These are phyloP conservation scores for Halocaridina rubra DNA, from an alignment of 2,888 invertebrate species.

Conservation along the genomic window DNA sequence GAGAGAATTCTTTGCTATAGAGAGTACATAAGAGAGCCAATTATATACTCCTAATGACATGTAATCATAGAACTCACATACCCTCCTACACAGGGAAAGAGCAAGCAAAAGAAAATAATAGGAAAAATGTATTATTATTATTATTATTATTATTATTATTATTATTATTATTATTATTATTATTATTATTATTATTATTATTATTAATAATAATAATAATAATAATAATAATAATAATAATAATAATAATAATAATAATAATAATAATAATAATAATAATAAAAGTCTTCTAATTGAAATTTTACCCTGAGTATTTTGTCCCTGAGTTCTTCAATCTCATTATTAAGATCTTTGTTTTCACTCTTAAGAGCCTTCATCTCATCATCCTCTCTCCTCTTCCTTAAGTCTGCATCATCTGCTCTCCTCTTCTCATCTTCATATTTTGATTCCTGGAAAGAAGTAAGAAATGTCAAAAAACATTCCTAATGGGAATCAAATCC, in stretches of 20 bases:
- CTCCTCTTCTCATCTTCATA: constrained; percentile 48
- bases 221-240: constrained; percentile 12
- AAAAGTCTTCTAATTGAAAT: neutral
- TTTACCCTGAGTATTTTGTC: constrained; percentile 37
- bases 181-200: neutral
- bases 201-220: constrained; percentile 1
- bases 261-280: constrained; percentile 41
- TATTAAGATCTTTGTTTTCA: constrained; percentile 37
- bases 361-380: constrained; percentile 24
- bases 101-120: too few relatives aligned
- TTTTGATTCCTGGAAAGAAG: constrained; percentile 38
- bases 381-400: constrained; percentile 39
- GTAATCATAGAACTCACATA: too few relatives aligned
- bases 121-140: neutral
- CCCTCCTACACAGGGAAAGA: too few relatives aligned
- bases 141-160: neutral
- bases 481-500: too few relatives aligned
- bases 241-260: neutral
- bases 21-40: too few relatives aligned
- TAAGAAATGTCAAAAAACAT: neutral
- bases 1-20: neutral
- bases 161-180: neutral
- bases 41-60: too few relatives aligned
- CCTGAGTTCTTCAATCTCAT: constrained; percentile 44
- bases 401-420: constrained; percentile 20